Percentiles rank a stretch among this genome's conserved stretches.
These are phyloP conservation scores for Lasioglossum albipes DNA, from an alignment of 1,140 invertebrate species.

Conservation along the genomic window DNA sequence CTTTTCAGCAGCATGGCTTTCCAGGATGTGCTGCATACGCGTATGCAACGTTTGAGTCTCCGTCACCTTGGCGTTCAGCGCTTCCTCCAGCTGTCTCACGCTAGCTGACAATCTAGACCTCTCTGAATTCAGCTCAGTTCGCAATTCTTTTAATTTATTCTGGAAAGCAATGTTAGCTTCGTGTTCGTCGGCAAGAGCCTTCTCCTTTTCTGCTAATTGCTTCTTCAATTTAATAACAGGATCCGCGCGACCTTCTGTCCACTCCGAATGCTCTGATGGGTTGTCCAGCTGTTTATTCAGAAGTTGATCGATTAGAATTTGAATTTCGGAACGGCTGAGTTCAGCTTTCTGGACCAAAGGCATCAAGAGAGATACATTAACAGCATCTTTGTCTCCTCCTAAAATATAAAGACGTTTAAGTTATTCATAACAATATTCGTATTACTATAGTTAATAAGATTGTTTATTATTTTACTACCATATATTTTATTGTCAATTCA, in stretches of 20 bases:
- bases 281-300: conserved; percentile 92
- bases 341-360: conserved; percentile 88
- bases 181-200: conserved; percentile 86
- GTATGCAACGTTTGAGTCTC: conserved; percentile 83
- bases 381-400: conserved; percentile 83
- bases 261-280: conserved; percentile 87
- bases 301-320: conserved; percentile 92
- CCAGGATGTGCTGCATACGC: conserved; percentile 83
- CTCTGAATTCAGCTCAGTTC: conserved; percentile 86
- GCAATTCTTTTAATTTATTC: conserved; percentile 88
- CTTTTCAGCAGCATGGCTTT: conserved; percentile 82
- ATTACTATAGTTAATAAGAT: not conserved
- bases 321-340: conserved; percentile 91
- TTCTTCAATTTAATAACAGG: conserved; percentile 91
- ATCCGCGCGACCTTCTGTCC: conserved; percentile 93
- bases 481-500: not conserved
- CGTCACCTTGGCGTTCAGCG: conserved; percentile 75
- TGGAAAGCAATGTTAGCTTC: conserved; percentile 86
- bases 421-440: not conserved
- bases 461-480: not conserved
- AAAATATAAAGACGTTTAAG: conserved; percentile 30
- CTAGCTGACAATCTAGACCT: conserved; percentile 81
- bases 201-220: conserved; percentile 91
- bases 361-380: conserved; percentile 86
- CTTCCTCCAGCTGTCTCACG: conserved; percentile 82